Evolutionary conservation across 2,113 vertebrate genomes (phyloP).

Genomic region (Dipodomys ordii): DNA sequence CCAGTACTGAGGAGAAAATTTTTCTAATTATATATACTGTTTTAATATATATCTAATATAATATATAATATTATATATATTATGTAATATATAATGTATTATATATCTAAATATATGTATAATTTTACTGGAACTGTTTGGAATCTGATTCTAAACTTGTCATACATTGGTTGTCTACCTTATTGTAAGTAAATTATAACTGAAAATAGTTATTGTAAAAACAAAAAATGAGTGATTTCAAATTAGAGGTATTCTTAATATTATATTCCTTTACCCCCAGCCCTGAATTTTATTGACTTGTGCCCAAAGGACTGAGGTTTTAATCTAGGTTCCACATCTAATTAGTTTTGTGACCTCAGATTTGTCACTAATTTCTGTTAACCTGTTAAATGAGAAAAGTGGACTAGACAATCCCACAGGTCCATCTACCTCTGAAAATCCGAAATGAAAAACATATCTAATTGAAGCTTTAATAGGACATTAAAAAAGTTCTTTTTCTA

Average conservation of each 20-base stretch:
- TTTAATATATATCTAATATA: no score
- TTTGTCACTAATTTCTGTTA: constrained; percentile 61
- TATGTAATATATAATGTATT: no score
- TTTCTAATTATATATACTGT: no score
- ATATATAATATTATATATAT: no score
- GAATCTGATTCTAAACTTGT: not conserved
- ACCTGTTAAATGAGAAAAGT: constrained; percentile 41
- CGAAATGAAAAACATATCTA: not conserved
- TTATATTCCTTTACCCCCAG: not conserved
- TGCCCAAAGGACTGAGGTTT: constrained; percentile 40
- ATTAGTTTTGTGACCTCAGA: constrained; percentile 67
- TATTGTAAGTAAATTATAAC: constrained; percentile 18
- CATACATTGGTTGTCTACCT: not conserved
- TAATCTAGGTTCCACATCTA: constrained; percentile 57
- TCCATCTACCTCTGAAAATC: constrained; percentile 31
- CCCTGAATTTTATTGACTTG: constrained; percentile 49
- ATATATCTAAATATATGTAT: no score
- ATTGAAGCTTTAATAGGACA: constrained; percentile 44
- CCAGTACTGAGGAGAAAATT: not conserved
- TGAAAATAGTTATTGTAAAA: constrained; percentile 44
- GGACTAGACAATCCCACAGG: constrained; percentile 26
- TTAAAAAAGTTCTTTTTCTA: constrained; percentile 24
- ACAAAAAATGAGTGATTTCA: not conserved
- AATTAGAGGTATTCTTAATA: not conserved
- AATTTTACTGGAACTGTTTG: not conserved